Base-by-base conservation (phyloP, 2,797 vertebrate species). In the Sebastes matsubarae region DNA sequence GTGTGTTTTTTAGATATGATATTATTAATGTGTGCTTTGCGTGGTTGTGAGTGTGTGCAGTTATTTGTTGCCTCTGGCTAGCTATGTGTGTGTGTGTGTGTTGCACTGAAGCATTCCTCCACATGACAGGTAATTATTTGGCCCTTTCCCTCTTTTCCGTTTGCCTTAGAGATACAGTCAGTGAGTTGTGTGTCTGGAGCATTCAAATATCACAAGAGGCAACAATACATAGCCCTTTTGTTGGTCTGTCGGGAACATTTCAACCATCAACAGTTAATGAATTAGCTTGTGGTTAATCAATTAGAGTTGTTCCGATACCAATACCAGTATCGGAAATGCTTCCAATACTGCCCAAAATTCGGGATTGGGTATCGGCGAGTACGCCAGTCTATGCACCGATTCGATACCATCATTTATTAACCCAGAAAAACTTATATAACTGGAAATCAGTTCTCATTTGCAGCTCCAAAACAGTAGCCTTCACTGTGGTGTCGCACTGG, bases 1-100 rank as follows among this genome's bases (percentile, higher is more conserved):
- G 42, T 71, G 46, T 66, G 27, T 46, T 27, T 25, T 63, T 22
- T 65, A 25, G 52, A 72, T 72, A 27, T 59, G 42, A 27, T 70
- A 68, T 78, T 60, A 73, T 80, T 66, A 77, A 27, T 78, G 57
- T 78, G 54, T 86, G 71, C 66, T 81, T 75, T 81, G 61, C 25
- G 58, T 82, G 80, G 38, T 59, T 30, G 8, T 54, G 71, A 72
- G 36, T 72, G 81, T 80, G 80, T 83, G 69, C 38, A 61, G 72
- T 72, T 79, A 54, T 63, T 61, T 84, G 68, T 66, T 79, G 32
- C 78, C 50, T 67, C 36, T 72, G 30, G 50, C 77, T 61, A 55
- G 57, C 64, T 36, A 25, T 61, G 42, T 72, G 81, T 42, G 38
- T 14, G 13, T 34, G 54, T 81, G 73, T 86, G 73, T 84, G 61